Evolutionary conservation across 2,888 invertebrate species (phyloP).

Genomic region (Hofmannophila pseudospretella): DNA sequence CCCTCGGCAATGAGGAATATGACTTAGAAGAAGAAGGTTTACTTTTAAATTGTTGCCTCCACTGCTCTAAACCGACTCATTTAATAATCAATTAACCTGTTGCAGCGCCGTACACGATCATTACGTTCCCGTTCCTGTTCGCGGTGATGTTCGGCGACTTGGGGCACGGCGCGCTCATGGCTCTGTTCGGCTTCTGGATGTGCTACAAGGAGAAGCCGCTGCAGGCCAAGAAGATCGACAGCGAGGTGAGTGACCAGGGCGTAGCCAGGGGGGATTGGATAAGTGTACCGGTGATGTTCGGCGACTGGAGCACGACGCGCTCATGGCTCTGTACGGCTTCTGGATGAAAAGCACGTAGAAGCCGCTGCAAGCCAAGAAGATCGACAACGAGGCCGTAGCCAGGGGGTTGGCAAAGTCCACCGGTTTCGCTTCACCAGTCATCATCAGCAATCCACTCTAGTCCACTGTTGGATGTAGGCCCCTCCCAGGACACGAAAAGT

Average conservation of each 20-base stretch:
- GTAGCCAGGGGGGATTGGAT: too few relatives aligned
- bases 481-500: too few relatives aligned
- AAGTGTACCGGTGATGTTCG: conserved; percentile 99
- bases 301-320: conserved; percentile 96
- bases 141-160: conserved; percentile 99
- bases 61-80: too few relatives aligned
- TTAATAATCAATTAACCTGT: too few relatives aligned
- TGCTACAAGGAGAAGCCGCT: conserved; percentile 95
- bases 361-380: conserved; percentile 90
- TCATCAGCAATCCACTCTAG: too few relatives aligned
- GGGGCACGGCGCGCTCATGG: conserved; percentile 96
- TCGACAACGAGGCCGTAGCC: conserved; percentile 92
- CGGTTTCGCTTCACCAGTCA: too few relatives aligned
- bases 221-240: conserved; percentile 90
- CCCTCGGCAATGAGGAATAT: too few relatives aligned
- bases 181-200: conserved; percentile 95
- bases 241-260: conserved; percentile 90
- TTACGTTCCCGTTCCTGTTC: conserved; percentile 98
- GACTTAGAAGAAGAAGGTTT: too few relatives aligned
- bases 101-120: conserved; percentile 94
- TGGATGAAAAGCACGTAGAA: conserved; percentile 98
- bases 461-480: too few relatives aligned
- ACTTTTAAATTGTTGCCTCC: too few relatives aligned
- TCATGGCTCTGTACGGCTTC: conserved; percentile 94
- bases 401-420: too few relatives aligned